Conservation (phyloP, 2,113 vertebrate species). For the Hemicordylus capensis region DNA sequence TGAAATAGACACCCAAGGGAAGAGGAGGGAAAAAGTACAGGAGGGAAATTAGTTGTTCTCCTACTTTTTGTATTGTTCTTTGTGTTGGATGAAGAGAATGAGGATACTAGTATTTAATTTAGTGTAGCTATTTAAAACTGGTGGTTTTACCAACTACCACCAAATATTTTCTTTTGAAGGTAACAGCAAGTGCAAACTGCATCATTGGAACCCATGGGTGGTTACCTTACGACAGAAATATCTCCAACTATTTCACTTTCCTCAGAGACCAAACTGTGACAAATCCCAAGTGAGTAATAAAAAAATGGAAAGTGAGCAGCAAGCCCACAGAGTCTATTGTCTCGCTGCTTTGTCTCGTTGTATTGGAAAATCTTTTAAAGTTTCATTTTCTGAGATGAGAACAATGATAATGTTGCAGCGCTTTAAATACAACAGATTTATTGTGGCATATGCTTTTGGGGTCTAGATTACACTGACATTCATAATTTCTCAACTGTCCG, state of each 20-base stretch:
- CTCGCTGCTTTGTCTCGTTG: too few species aligned
- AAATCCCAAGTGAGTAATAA: conserved; percentile 88
- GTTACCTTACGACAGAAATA: conserved; percentile 95
- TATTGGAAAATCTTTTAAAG: not conserved
- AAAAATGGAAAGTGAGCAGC: too few species aligned
- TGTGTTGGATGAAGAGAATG: not conserved
- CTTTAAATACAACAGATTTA: not conserved
- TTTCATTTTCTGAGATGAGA: not conserved
- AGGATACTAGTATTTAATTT: not conserved
- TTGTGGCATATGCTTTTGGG: not conserved
- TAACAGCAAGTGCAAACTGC: conserved; percentile 89
- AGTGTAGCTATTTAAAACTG: not conserved
- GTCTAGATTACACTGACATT: too few species aligned
- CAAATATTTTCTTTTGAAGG: conserved; percentile 69
- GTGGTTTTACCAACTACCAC: conserved; percentile 7
- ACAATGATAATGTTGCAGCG: too few species aligned
- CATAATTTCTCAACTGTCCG: too few species aligned
- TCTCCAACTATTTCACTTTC: conserved; percentile 99
- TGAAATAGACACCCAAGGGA: not conserved
- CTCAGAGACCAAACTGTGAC: conserved; percentile 94
- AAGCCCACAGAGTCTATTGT: too few species aligned
- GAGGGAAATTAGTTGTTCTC: not conserved
- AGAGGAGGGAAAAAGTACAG: not conserved
- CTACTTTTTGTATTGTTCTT: not conserved
- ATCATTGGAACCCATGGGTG: conserved; percentile 94